Conservation (phyloP, 2,113 vertebrate species). For the Poecilia latipinna region DNA sequence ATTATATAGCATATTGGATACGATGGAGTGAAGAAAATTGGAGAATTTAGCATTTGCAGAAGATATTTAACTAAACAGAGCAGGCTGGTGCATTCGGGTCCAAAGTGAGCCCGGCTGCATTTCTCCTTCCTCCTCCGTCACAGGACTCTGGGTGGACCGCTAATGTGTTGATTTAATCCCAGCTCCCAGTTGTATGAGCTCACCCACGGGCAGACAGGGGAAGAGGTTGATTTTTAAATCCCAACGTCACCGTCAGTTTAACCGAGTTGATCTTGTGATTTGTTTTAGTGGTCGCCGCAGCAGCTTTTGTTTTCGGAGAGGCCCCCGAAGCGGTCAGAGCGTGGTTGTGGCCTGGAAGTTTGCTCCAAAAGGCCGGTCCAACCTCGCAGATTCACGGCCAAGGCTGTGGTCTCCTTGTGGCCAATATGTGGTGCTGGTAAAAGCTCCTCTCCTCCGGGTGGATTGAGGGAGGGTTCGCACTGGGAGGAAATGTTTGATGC, state of each 20-base stretch:
- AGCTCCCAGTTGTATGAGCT: conserved; percentile 52
- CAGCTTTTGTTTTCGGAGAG: conserved; percentile 57
- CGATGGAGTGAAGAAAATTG: conserved; percentile 20
- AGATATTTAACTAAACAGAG: conserved; percentile 39
- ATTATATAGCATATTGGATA: conserved; percentile 22
- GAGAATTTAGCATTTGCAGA: conserved; percentile 20
- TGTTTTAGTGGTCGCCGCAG: conserved; percentile 59
- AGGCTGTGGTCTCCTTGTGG: conserved; percentile 40
- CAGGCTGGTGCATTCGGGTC: conserved; percentile 20
- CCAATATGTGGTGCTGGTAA: conserved; percentile 32
- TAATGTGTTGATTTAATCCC: conserved; percentile 61
- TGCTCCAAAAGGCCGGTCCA: conserved; percentile 26
- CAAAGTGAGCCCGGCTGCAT: conserved; percentile 20
- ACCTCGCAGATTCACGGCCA: conserved; percentile 24
- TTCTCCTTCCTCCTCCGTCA: conserved; percentile 40
- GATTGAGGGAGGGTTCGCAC: conserved; percentile 37
- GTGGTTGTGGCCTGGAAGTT: conserved; percentile 55
- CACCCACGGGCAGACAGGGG: conserved; percentile 35
- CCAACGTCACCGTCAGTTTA: conserved; percentile 25
- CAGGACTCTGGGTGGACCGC: conserved; percentile 30
- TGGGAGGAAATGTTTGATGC: conserved; percentile 35
- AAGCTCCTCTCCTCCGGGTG: conserved; percentile 36
- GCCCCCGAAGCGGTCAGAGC: conserved; percentile 46
- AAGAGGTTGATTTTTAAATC: conserved; percentile 47
- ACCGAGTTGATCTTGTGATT: conserved; percentile 57